Conservation (phyloP, 2,888 invertebrate species). For the Argyresthia albistria region DNA sequence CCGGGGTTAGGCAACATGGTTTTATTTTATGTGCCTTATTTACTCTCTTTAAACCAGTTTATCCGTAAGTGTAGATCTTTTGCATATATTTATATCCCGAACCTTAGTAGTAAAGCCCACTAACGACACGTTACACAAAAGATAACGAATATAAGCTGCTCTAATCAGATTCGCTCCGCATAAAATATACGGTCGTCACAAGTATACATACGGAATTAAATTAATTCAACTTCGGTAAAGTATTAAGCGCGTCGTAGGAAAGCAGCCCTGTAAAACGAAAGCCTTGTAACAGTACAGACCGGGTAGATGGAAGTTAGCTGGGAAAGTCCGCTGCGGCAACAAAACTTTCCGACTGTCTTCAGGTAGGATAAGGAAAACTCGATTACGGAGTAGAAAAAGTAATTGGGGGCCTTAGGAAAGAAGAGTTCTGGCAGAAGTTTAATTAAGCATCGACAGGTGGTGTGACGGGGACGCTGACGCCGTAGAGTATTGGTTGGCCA, state of each 20-base stretch:
- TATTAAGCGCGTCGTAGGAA: conserved; percentile 28
- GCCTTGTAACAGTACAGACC: conserved; percentile 39
- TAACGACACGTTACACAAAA: too few relatives aligned
- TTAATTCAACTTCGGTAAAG: conserved; percentile 39
- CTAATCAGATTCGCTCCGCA: conserved; percentile 8
- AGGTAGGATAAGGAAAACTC: conserved; percentile 53
- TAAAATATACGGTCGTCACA: background rate
- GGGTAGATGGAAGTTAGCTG: conserved; percentile 47
- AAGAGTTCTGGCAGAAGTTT: conserved; percentile 30
- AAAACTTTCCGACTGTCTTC: conserved; percentile 51
- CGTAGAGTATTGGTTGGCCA: too few relatives aligned
- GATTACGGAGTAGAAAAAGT: conserved; percentile 54
- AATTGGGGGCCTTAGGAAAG: conserved; percentile 33
- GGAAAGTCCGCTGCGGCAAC: conserved; percentile 42
- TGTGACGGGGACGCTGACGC: too few relatives aligned
- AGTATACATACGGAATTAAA: background rate
- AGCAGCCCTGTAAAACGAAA: conserved; percentile 36
- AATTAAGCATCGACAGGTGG: conserved; percentile 24
- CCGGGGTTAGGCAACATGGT: background rate
- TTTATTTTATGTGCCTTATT: too few relatives aligned
- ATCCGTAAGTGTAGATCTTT: conserved; percentile 6
- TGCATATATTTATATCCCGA: too few relatives aligned
- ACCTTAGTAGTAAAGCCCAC: too few relatives aligned
- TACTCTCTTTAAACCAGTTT: conserved; percentile 29
- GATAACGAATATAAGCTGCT: too few relatives aligned